Evolutionary conservation across 2,888 invertebrate genomes (phyloP).

Genomic region (Hirtodrosophila histrioides): DNA sequence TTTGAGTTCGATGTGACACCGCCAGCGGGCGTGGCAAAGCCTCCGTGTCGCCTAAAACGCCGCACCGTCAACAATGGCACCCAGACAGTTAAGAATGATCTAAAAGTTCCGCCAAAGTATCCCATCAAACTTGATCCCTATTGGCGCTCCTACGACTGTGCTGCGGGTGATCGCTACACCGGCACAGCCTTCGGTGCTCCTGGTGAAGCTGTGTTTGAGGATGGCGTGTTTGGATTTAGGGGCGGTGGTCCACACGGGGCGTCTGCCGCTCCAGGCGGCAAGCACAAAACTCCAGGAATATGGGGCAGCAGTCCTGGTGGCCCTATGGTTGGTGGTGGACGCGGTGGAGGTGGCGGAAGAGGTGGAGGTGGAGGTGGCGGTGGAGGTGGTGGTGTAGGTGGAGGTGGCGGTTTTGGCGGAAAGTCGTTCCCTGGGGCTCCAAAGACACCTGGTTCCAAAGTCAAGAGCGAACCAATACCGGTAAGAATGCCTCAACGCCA

Average conservation of each 20-base stretch:
- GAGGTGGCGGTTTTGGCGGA: slow-evolving; percentile 7
- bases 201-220: slow-evolving; percentile 52
- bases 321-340: slow-evolving; percentile 24
- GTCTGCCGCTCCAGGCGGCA: slow-evolving; percentile 11
- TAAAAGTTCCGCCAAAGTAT: slow-evolving; percentile 62
- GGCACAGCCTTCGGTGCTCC: slow-evolving; percentile 54
- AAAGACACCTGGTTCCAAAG: slow-evolving; percentile 8
- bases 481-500: slow-evolving; percentile 37
- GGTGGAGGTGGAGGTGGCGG: slow-evolving; percentile 7
- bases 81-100: slow-evolving; percentile 86
- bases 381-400: not conserved
- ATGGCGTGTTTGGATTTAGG: slow-evolving; percentile 54
- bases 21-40: slow-evolving; percentile 87
- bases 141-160: slow-evolving; percentile 72
- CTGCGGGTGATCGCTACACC: slow-evolving; percentile 62
- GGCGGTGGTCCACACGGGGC: slow-evolving; percentile 59
- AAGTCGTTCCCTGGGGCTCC: slow-evolving; percentile 29
- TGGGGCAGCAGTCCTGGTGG: slow-evolving; percentile 33
- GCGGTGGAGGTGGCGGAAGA: not conserved
- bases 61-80: slow-evolving; percentile 86
- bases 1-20: slow-evolving; percentile 89
- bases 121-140: slow-evolving; percentile 66
- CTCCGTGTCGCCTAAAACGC: slow-evolving; percentile 84
- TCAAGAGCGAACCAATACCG: slow-evolving; percentile 26
- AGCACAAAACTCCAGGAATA: not conserved